These are phyloP conservation scores for Balaeniceps rex DNA, from an alignment of 2,113 vertebrate genomes.

Conservation along the genomic window DNA sequence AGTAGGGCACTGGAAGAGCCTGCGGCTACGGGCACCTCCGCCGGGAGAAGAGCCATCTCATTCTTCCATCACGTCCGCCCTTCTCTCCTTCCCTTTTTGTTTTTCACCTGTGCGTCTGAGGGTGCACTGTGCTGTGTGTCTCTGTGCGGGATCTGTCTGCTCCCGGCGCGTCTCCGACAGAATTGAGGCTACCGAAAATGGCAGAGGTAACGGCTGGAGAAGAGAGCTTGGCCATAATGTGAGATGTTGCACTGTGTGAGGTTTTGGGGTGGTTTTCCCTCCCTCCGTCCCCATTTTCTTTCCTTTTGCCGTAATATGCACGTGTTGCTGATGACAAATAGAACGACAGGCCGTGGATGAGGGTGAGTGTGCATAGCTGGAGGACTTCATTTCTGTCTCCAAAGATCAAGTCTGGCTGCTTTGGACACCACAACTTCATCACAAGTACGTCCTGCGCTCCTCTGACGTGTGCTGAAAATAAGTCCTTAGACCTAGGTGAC, in stretches of 20 bases:
- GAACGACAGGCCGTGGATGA: background rate
- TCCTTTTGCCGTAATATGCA: background rate
- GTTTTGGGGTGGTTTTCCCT: background rate
- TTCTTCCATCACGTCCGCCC: slow-evolving; percentile 67
- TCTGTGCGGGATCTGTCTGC: slow-evolving; percentile 52
- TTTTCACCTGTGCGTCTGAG: slow-evolving; percentile 58
- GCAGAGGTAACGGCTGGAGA: slow-evolving; percentile 1
- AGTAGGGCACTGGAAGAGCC: slow-evolving; percentile 72
- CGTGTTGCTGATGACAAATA: background rate
- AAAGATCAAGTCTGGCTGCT: background rate
- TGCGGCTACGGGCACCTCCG: slow-evolving; percentile 37
- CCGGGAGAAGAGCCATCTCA: slow-evolving; percentile 75
- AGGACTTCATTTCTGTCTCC: background rate
- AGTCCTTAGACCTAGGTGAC: background rate
- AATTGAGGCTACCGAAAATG: background rate
- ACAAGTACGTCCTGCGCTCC: background rate
- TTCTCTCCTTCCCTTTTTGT: slow-evolving; percentile 37
- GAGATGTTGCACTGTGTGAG: background rate
- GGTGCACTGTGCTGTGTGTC: slow-evolving; percentile 41
- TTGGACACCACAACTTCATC: background rate
- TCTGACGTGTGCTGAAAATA: background rate
- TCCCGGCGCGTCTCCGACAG: background rate
- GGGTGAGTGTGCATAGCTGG: background rate
- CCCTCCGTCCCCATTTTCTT: background rate
- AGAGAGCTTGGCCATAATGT: background rate